Evolutionary conservation across 1,140 invertebrate species (phyloP).

Genomic region (Sycophaga agraensis): DNA sequence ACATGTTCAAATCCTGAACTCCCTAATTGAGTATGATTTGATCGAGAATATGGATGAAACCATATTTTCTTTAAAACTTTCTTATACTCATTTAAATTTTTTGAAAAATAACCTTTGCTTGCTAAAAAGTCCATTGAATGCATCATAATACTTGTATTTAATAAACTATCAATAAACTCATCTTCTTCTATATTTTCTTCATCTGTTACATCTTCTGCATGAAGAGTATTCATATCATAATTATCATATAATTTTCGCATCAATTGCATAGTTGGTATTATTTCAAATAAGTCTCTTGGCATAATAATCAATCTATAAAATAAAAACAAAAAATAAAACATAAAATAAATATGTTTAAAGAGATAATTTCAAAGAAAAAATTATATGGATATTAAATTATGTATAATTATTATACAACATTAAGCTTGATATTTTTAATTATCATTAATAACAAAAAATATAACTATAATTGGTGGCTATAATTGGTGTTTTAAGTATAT

Average conservation of each 20-base stretch:
- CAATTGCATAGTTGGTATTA: conserved; percentile 34
- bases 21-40: conserved; percentile 48
- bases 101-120: conserved; percentile 45
- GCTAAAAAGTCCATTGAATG: conserved; percentile 58
- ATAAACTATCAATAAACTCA: conserved; percentile 58
- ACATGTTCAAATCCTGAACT: conserved; percentile 60
- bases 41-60: conserved; percentile 75
- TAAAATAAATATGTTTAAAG: background rate
- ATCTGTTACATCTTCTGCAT: conserved; percentile 55
- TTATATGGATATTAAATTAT: too few relatives aligned
- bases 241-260: conserved; percentile 46
- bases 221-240: conserved; percentile 44
- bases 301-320: conserved; percentile 34
- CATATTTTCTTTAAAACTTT: conserved; percentile 73
- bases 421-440: background rate
- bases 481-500: too few relatives aligned
- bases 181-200: conserved; percentile 57
- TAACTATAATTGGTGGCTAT: background rate
- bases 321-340: background rate
- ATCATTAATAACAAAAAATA: background rate
- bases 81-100: conserved; percentile 54
- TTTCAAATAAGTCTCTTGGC: conserved; percentile 9
- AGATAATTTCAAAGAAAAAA: background rate
- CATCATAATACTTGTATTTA: conserved; percentile 59
- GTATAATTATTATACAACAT: background rate